Evolutionary conservation across 2,888 invertebrate species (phyloP), one percentile per base, ranked within the genome.

Genomic region (Chymomyza procnemis): DNA sequence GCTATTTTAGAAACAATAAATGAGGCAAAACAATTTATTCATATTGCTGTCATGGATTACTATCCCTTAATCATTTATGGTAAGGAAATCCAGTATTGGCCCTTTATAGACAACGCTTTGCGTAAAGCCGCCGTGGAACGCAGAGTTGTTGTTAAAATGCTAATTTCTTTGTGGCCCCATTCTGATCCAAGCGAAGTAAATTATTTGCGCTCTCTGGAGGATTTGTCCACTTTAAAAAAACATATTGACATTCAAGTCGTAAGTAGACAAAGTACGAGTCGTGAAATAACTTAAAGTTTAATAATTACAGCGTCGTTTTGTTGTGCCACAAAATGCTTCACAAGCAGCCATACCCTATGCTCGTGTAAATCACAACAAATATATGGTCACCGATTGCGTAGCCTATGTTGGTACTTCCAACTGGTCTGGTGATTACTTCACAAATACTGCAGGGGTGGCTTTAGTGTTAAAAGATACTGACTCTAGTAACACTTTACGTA

Each of bases 1-100:
- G 97, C 97, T 0, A 95, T 99, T 66, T 90, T 97, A 0, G 92
- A 94, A 84, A 94, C 96, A 47, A 98, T 99, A 64, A 91, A 93
- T 54, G 92, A 93, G 12, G 98, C 99, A 0, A 94, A 96, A 78
- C 93, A 95, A 89, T 98, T 96, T 90, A 93, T 99, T 47, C 95
- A 98, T 91, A 95, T 99, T 67, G 94, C 99, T 5, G 99, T 99
- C 0, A 99, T 99, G 99, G 98, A 99, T 90, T 99, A 99, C 91
- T 94, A 95, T 74, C 99, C 99, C 0, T 91, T 95, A 65, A 94
- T 93, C 55, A 92, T 96, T 65, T 97, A 95, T 88, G 92, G 94
- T 14, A 93, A 94, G 0, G 94, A 94, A 87, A 86, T 93, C 1
- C 95, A 95, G 76, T 98, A 94, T 90, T 99, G 99, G 98, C 96